Percentiles rank a stretch among this genome's conserved stretches.
Evolutionary conservation across 2,113 vertebrate genomes (phyloP).

Genomic region (Lutjanus erythropterus): DNA sequence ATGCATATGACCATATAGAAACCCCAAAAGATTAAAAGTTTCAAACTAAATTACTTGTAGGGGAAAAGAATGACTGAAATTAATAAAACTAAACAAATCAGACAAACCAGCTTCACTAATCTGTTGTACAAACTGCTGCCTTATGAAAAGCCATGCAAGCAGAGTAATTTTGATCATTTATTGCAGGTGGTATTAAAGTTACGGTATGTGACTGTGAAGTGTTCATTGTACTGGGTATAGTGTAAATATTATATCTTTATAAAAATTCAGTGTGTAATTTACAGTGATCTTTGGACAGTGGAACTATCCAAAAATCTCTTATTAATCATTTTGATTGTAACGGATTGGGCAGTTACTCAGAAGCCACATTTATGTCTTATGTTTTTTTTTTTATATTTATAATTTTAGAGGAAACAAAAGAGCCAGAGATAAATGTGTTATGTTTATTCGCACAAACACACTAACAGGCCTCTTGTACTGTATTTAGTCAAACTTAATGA

Average conservation of each 20-base stretch:
- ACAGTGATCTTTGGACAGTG: not conserved
- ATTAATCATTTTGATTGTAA: not conserved
- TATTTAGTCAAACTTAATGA: not conserved
- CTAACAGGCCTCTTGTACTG: not conserved
- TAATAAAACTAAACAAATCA: not conserved
- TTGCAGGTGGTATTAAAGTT: not conserved
- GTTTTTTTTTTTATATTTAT: not conserved
- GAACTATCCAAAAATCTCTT: not conserved
- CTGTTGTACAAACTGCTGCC: not conserved
- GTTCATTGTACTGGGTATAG: not conserved
- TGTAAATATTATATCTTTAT: not conserved
- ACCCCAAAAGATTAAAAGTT: not conserved
- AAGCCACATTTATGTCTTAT: not conserved
- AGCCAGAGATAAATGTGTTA: not conserved
- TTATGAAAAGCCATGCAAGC: not conserved
- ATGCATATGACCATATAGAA: not conserved
- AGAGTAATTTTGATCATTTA: not conserved
- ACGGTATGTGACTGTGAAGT: not conserved
- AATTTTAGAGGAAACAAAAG: not conserved
- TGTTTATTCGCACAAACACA: not conserved
- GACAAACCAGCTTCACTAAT: not conserved
- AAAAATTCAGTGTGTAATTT: not conserved
- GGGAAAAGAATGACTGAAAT: not conserved
- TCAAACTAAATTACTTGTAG: not conserved
- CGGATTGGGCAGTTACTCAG: not conserved